Evolutionary conservation across 2,797 vertebrate species (phyloP).

Genomic region (Lacerta viridis): DNA sequence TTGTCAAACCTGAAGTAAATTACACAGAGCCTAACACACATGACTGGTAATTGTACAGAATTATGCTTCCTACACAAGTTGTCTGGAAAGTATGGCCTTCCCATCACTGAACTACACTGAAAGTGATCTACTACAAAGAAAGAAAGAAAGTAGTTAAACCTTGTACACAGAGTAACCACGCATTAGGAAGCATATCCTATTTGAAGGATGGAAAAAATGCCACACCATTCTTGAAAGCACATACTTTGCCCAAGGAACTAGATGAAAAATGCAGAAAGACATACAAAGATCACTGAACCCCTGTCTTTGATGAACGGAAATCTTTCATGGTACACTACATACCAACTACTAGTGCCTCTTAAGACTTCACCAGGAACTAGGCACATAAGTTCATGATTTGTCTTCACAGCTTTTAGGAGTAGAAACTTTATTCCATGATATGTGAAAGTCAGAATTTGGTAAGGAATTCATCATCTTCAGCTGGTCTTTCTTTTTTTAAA

Average conservation of each 20-base stretch:
- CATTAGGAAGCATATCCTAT: not conserved
- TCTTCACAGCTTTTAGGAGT: not conserved
- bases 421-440: constrained; percentile 1
- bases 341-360: not conserved
- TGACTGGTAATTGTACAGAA: constrained; percentile 8
- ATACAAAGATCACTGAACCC: not conserved
- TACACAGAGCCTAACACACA: not conserved
- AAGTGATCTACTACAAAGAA: not conserved
- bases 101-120: not conserved
- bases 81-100: not conserved
- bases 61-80: not conserved
- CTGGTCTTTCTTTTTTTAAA: not conserved
- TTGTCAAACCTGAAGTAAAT: constrained; percentile 16
- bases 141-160: not conserved
- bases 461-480: not conserved
- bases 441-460: not conserved
- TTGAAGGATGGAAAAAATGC: not conserved
- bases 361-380: not conserved
- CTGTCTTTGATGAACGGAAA: not conserved
- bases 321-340: not conserved
- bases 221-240: not conserved
- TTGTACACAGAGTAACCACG: not conserved
- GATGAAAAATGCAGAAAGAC: not conserved
- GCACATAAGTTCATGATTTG: not conserved
- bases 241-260: not conserved